These are phyloP conservation scores for Cheirogaleus major DNA, from an alignment of 2,797 vertebrate genomes.

Conservation along the genomic window DNA sequence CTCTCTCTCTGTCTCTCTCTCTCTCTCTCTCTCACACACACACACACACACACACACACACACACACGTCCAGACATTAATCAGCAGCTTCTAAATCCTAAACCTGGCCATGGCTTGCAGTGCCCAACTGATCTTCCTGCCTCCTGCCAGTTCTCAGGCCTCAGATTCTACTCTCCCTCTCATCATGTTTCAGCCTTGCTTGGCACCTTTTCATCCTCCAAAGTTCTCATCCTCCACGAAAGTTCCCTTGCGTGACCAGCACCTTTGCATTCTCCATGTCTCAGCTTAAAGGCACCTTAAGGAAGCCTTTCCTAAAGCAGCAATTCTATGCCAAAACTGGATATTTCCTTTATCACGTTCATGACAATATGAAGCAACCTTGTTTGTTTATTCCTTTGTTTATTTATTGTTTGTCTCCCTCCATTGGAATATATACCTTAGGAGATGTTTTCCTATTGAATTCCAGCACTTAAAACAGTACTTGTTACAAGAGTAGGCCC, in stretches of 20 bases:
- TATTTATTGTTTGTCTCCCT: neutral
- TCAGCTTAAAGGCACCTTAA: neutral
- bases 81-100: neutral
- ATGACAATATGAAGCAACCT: neutral
- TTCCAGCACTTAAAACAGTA: neutral
- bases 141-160: neutral
- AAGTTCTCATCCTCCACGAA: too few relatives aligned
- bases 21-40: neutral
- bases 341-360: neutral
- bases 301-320: neutral
- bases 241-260: neutral
- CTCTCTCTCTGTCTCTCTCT: too few relatives aligned
- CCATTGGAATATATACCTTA: neutral
- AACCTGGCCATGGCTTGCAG: neutral
- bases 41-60: neutral
- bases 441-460: neutral
- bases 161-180: neutral
- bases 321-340: neutral
- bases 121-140: neutral
- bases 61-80: neutral
- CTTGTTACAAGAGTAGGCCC: neutral
- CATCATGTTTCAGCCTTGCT: neutral
- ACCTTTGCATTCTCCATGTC: neutral
- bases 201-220: neutral
- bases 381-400: neutral